Evolutionary conservation across 1,140 invertebrate genomes (phyloP).

Genomic region (Psix sp.): DNA sequence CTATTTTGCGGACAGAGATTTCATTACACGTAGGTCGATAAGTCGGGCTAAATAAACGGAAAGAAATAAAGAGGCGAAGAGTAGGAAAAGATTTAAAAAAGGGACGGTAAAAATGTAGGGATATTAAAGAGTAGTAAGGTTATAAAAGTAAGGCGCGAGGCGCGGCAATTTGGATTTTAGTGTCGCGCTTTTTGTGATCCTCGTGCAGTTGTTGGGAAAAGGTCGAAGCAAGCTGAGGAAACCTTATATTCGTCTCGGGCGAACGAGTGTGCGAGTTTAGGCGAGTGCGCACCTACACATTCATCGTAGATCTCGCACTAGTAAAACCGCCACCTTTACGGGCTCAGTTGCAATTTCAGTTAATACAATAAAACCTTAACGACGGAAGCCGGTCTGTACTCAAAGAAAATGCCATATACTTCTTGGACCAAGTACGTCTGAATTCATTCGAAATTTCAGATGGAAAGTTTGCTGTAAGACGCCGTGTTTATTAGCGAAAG

Average conservation of each 20-base stretch:
- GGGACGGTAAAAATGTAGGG: constrained; percentile 47
- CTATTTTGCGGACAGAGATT: too few species aligned
- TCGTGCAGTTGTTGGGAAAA: constrained; percentile 50
- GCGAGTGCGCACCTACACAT: constrained; percentile 31
- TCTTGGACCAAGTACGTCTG: constrained; percentile 55
- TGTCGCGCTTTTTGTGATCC: constrained; percentile 56
- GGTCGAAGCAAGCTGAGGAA: constrained; percentile 24
- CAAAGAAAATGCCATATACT: constrained; percentile 58
- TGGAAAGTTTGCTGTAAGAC: constrained; percentile 57
- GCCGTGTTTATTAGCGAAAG: constrained; percentile 50
- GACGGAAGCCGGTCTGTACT: constrained; percentile 57
- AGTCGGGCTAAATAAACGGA: constrained; percentile 32
- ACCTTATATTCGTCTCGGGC: constrained; percentile 28
- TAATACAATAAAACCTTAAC: constrained; percentile 71
- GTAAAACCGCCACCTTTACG: constrained; percentile 66
- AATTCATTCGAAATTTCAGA: constrained; percentile 63
- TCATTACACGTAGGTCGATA: background rate
- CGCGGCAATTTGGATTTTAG: constrained; percentile 66
- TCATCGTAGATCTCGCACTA: constrained; percentile 43
- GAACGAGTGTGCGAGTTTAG: constrained; percentile 37
- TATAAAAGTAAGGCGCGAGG: constrained; percentile 64
- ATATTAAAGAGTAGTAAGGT: constrained; percentile 59
- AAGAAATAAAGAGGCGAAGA: constrained; percentile 34
- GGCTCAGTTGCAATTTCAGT: constrained; percentile 70
- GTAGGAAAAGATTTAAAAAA: constrained; percentile 29